Evolutionary conservation across 1,140 invertebrate species (phyloP), one percentile per base, ranked within the genome.

Genomic region (Conus ventricosus): DNA sequence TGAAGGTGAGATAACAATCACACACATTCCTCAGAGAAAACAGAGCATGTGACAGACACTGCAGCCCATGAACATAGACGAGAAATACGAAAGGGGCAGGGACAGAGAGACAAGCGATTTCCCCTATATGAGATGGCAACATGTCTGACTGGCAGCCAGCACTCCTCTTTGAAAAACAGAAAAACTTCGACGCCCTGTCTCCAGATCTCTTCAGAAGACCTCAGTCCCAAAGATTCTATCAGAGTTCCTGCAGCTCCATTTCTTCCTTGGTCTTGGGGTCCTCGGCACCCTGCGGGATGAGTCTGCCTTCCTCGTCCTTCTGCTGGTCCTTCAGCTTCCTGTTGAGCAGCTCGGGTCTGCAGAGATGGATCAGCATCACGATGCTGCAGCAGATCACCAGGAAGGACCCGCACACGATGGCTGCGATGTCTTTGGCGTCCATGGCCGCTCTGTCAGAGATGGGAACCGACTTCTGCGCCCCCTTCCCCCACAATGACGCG

Each of bases 361-460:
- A 84, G 20, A 84, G 54, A n/a, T 67, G 82, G 57, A 84, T 84
- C 55, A 84, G 54, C 82, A 84, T 84, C 4, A 84, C 82, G 55
- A 84, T 55, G 23, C 53, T n/a, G 82, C 54, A 84, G 27, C 82
- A 84, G 23, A 84, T 5, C 55, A 84, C 82, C 82, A 84, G 82
- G 55, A 84, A 84, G 23, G 55, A 55, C 10, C 82, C 82, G 82
- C 82, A 84, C 55, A 39, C 82, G 82, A 84, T 84, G 55, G 82
- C 82, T 4, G 82, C 82, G 25, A 63, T 25, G 57, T 84, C 82
- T 17, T 84, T 67, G 13, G 20, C 82, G 6, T 60, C 54, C 57
- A 84, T 23, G 39, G 51, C 23, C 6, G 15, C 7, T 11, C 67
- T 71, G 15, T 71, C 67, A 11, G 60, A 63, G 60, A 39, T 39